Conservation (phyloP, 2,888 invertebrate species). For the Creontiades dilutus region DNA sequence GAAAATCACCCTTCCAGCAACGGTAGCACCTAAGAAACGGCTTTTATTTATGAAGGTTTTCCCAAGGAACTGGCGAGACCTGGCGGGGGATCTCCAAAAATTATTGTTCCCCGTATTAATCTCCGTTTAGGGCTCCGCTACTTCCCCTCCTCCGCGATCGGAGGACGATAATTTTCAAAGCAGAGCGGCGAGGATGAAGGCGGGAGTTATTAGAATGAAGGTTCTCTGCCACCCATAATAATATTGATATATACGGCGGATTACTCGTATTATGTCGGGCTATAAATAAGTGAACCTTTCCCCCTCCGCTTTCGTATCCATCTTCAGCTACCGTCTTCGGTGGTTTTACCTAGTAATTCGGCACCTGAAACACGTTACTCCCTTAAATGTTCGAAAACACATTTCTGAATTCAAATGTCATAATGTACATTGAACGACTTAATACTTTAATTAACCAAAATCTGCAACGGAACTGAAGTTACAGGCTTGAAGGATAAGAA, state of each 20-base stretch:
- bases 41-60: slow-evolving; percentile 62
- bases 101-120: slow-evolving; percentile 67
- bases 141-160: slow-evolving; percentile 48
- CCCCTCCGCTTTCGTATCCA: background rate
- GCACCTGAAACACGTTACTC: background rate
- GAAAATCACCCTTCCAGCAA: background rate
- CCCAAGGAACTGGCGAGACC: slow-evolving; percentile 4
- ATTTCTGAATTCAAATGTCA: too few species aligned
- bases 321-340: background rate
- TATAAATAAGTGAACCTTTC: slow-evolving; percentile 59
- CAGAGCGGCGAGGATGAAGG: slow-evolving; percentile 34
- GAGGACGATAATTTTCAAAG: slow-evolving; percentile 63
- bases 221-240: slow-evolving; percentile 36
- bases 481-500: too few species aligned
- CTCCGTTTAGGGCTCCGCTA: slow-evolving; percentile 55
- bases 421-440: too few species aligned
- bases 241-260: slow-evolving; percentile 64
- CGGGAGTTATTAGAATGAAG: slow-evolving; percentile 62
- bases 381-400: too few species aligned
- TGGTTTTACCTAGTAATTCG: background rate
- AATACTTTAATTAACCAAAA: too few species aligned
- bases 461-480: too few species aligned
- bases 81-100: slow-evolving; percentile 60
- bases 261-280: slow-evolving; percentile 52
- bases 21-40: background rate